phyloP scores from a whole-genome alignment of 2,888 invertebrate species.

The Eupsilia transversa region DNA sequence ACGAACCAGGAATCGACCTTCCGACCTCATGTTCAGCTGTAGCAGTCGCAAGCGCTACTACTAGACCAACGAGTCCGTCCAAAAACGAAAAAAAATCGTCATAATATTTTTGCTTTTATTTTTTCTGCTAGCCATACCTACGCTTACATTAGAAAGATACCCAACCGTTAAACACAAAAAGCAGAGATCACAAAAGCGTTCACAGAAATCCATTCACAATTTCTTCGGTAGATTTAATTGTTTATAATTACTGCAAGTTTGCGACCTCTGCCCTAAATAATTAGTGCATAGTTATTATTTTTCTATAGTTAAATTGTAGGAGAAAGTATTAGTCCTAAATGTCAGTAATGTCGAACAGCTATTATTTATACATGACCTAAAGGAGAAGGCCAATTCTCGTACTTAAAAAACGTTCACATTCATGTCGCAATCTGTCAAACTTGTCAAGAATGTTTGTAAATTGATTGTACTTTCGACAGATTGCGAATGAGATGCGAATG shows the following conservation, averaged over 20 bases:
- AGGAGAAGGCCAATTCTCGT: too few species aligned
- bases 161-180: background rate
- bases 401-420: too few species aligned
- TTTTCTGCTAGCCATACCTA: background rate
- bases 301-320: conserved; percentile 20
- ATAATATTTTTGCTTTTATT: background rate
- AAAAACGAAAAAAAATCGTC: background rate
- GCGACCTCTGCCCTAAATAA: conserved; percentile 33
- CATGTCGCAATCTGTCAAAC: too few species aligned
- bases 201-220: background rate
- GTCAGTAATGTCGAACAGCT: conserved; percentile 4
- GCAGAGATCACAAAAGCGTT: background rate
- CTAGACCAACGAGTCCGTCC: too few species aligned
- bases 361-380: background rate
- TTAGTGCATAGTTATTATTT: background rate
- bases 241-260: conserved; percentile 2
- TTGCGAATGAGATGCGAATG: too few species aligned
- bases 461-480: too few species aligned
- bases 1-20: too few species aligned
- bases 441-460: too few species aligned
- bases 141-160: background rate
- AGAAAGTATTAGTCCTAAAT: conserved; percentile 37
- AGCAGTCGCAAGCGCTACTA: too few species aligned
- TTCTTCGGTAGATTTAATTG: conserved; percentile 28
- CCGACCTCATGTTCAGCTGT: too few species aligned